Percentiles rank a stretch among this genome's conserved stretches.
Evolutionary conservation across 2,888 invertebrate genomes (phyloP).

Genomic region (Argynnis bischoffii): DNA sequence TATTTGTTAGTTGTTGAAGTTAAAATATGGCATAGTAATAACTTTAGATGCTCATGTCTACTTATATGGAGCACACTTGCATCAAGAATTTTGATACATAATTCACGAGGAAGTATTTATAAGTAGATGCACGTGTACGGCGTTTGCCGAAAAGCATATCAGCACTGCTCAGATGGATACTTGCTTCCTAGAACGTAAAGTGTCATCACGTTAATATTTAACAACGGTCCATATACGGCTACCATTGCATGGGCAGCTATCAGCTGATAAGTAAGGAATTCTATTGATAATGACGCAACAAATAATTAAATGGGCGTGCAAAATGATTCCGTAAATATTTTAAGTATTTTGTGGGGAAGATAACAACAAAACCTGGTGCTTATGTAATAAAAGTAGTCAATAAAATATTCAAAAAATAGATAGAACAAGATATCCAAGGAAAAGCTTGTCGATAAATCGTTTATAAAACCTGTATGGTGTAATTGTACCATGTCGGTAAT

Average conservation of each 20-base stretch:
- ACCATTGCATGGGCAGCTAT: slow-evolving; percentile 2
- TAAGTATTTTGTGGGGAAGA: too few species aligned
- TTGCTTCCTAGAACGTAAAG: slow-evolving; percentile 51
- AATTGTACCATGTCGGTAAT: slow-evolving; percentile 10
- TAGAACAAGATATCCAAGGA: too few species aligned
- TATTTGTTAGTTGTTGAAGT: too few species aligned
- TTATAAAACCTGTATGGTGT: not conserved
- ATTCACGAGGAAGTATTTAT: slow-evolving; percentile 39
- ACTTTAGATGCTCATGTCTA: slow-evolving; percentile 8
- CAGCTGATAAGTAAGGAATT: slow-evolving; percentile 21
- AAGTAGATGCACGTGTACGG: slow-evolving; percentile 39
- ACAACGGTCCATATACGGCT: slow-evolving; percentile 48
- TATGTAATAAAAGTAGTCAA: too few species aligned
- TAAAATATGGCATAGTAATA: not conserved
- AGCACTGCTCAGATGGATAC: slow-evolving; percentile 17
- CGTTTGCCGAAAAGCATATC: slow-evolving; percentile 33
- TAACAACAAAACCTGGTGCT: too few species aligned
- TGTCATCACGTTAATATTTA: slow-evolving; percentile 49
- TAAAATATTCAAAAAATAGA: too few species aligned
- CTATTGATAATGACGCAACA: slow-evolving; percentile 7
- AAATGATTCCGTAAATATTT: too few species aligned
- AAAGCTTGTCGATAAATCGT: too few species aligned
- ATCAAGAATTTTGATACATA: slow-evolving; percentile 21
- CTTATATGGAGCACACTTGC: slow-evolving; percentile 15
- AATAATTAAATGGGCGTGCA: too few species aligned